Evolutionary conservation across 2,888 invertebrate genomes (phyloP).

Genomic region (Strigamia crassipes): DNA sequence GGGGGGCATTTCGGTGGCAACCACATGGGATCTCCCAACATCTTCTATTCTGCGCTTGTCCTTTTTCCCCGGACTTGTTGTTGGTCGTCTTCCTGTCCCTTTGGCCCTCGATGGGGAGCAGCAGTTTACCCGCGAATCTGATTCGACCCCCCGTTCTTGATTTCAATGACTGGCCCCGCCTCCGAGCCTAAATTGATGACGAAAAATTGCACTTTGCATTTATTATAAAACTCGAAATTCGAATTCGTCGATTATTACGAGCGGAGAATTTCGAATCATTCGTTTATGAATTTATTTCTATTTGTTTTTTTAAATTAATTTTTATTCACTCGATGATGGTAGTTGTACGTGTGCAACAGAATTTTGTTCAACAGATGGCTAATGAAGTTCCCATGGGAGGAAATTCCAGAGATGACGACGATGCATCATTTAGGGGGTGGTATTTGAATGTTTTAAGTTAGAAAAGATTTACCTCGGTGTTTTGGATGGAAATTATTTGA

Average conservation of each 20-base stretch:
- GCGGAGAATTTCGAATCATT: background rate
- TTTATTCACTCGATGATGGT: constrained; percentile 10
- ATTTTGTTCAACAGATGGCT: constrained; percentile 41
- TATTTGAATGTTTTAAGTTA: background rate
- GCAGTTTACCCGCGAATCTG: constrained; percentile 25
- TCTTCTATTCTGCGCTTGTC: background rate
- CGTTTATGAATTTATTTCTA: no score
- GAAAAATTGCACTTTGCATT: background rate
- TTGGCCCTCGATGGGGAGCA: constrained; percentile 21
- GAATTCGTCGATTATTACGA: background rate
- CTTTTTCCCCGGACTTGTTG: constrained; percentile 27
- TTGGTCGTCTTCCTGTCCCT: constrained; percentile 29
- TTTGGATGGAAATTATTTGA: no score
- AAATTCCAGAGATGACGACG: constrained; percentile 42
- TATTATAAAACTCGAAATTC: background rate
- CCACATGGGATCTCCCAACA: constrained; percentile 32
- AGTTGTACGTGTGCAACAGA: constrained; percentile 1
- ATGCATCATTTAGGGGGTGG: constrained; percentile 37
- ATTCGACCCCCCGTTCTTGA: constrained; percentile 17
- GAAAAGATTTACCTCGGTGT: background rate
- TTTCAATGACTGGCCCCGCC: constrained; percentile 10
- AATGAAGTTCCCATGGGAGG: constrained; percentile 38
- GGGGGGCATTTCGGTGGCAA: constrained; percentile 28
- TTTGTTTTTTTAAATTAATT: background rate
- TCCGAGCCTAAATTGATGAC: background rate